These are phyloP conservation scores for Ictidomys tridecemlineatus DNA, from an alignment of 2,113 vertebrate species.

Conservation along the genomic window DNA sequence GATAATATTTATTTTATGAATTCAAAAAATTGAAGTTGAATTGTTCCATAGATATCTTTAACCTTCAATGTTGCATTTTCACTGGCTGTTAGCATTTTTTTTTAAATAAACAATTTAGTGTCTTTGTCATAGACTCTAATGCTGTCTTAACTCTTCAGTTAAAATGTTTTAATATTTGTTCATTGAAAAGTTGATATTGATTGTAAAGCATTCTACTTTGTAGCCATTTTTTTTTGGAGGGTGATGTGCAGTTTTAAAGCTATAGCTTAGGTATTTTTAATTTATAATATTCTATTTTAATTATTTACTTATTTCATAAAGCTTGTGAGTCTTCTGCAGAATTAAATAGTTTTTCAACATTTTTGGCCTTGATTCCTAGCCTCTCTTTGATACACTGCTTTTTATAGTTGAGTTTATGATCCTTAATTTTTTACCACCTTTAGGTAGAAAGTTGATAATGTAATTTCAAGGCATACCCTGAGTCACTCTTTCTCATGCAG, in stretches of 20 bases:
- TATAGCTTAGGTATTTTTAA: neutral
- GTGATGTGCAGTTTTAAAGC: neutral
- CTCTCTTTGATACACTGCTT: neutral
- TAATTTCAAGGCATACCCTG: neutral
- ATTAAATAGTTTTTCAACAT: neutral
- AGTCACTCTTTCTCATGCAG: neutral
- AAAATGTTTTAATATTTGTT: conserved; percentile 45
- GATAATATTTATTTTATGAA: conserved; percentile 6
- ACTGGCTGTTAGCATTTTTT: conserved; percentile 26
- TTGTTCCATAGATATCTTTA: neutral
- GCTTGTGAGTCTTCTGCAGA: neutral
- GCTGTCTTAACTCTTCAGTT: neutral
- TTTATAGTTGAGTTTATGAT: neutral
- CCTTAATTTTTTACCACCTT: neutral
- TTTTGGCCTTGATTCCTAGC: conserved; percentile 11
- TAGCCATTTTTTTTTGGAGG: neutral
- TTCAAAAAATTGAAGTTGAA: neutral
- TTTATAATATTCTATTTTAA: conserved; percentile 23
- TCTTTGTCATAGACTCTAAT: conserved; percentile 25
- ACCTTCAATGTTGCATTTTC: neutral
- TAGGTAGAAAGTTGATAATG: neutral
- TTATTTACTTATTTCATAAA: conserved; percentile 26
- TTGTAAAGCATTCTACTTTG: neutral
- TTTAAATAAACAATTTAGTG: conserved; percentile 26
- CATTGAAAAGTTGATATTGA: conserved; percentile 10